Percentiles rank a stretch among this genome's conserved stretches.
phyloP scores from a whole-genome alignment of 2,113 vertebrate species.

The human (Homo sapiens) region GRCh38 chr3:162174501-162175000 shows the following conservation, averaged over 20 bases:
- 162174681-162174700: not conserved
- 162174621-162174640: not conserved
- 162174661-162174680: not conserved
- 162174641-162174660: not conserved
- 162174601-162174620: not conserved
- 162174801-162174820: not conserved
- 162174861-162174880: not conserved
- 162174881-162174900: not conserved
- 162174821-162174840: not conserved
- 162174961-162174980: not conserved
- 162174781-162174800: not conserved
- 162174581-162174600: not conserved
- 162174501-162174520: too few species aligned
- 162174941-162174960: conserved; percentile 9
- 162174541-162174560: not conserved
- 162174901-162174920: not conserved
- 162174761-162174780: not conserved
- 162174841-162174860: not conserved
- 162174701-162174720: not conserved
- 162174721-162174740: not conserved
- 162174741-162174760: not conserved
- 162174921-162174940: not conserved
- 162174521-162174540: not conserved
- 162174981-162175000: not conserved
- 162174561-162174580: not conserved